A percentile compares a stretch with the other conserved stretches of the same genome.
Evolutionary conservation across 2,113 vertebrate species (phyloP).

Genomic region (Sialia sialis): DNA sequence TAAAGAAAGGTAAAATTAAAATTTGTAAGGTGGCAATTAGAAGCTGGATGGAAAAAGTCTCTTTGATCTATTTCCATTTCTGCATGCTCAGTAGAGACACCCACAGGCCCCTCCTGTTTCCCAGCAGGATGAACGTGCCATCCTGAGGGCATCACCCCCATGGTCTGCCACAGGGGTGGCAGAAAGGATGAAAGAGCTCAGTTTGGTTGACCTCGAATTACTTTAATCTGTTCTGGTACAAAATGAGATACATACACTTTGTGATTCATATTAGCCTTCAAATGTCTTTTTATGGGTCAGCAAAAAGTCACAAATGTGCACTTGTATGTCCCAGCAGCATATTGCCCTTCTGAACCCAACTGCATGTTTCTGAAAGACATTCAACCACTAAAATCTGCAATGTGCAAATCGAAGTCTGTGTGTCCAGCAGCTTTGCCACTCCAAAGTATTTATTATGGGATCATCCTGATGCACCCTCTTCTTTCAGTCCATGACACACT

Average conservation of each 20-base stretch:
- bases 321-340: rapidly evolving
- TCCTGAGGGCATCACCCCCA: neutral
- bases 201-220: neutral
- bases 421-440: neutral
- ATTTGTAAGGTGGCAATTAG: neutral
- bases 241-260: neutral
- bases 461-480: neutral
- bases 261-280: neutral
- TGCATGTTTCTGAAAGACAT: neutral
- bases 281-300: neutral
- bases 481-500: neutral
- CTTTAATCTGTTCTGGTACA: neutral
- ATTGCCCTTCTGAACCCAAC: neutral
- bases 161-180: rapidly evolving
- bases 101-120: neutral
- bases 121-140: neutral
- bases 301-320: rapidly evolving
- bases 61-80: neutral
- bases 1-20: neutral
- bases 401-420: neutral
- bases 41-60: neutral
- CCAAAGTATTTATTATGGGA: rapidly evolving
- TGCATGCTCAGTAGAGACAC: neutral
- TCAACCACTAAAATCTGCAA: neutral
- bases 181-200: rapidly evolving